Conservation (phyloP, 2,888 invertebrate genomes). For the Pseudococcus viburni region DNA sequence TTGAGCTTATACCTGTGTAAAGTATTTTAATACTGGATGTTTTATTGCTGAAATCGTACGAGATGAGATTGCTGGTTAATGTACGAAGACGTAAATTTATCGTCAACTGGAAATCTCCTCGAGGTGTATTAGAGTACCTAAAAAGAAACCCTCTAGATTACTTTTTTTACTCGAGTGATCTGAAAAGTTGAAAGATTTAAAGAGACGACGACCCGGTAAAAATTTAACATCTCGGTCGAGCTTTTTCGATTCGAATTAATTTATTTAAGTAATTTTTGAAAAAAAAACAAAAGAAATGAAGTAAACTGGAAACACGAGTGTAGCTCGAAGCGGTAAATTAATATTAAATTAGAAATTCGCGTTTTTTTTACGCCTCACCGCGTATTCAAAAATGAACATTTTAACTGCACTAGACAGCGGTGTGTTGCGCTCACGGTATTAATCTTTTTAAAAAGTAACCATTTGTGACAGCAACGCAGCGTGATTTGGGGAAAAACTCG, state of each 20-base stretch:
- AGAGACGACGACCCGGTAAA: background rate
- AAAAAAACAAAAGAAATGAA: background rate
- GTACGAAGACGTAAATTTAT: background rate
- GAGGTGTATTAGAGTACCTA: background rate
- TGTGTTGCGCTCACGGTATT: constrained; percentile 2
- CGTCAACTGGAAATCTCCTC: background rate
- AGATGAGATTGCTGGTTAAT: background rate
- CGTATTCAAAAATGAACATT: constrained; percentile 9
- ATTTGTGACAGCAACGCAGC: background rate
- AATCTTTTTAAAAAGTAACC: constrained; percentile 12
- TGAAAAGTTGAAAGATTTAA: background rate
- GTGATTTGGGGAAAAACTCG: background rate
- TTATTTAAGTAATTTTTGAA: background rate
- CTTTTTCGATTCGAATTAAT: background rate
- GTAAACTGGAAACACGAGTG: background rate
- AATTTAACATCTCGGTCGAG: background rate
- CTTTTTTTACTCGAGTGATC: background rate
- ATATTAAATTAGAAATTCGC: constrained; percentile 22
- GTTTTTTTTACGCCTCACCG: background rate
- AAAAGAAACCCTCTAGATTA: background rate
- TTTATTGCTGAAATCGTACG: background rate
- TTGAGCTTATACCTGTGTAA: background rate
- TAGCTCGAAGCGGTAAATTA: background rate
- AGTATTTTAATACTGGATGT: background rate
- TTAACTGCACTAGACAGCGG: constrained; percentile 19